Conservation (phyloP, 1,140 invertebrate species). For the Elymnias hypermnestra region DNA sequence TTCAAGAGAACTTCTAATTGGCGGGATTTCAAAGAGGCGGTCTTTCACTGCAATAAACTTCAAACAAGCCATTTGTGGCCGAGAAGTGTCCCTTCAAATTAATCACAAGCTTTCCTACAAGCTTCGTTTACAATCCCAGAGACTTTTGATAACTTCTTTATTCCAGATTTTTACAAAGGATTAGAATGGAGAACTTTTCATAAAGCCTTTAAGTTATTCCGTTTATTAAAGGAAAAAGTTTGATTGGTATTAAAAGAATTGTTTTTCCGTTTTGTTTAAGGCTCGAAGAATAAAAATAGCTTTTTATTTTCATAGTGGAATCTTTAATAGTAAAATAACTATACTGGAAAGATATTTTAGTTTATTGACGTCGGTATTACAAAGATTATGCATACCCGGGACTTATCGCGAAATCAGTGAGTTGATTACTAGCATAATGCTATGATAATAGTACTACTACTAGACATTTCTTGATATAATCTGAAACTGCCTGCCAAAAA, state of each 20-base stretch:
- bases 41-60: slow-evolving; percentile 37
- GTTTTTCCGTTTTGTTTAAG: not conserved
- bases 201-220: not conserved
- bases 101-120: slow-evolving; percentile 24
- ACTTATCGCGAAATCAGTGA: no score
- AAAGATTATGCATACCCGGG: no score
- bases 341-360: no score
- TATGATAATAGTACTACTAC: no score
- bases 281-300: no score
- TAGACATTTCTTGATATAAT: no score
- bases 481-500: no score
- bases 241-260: not conserved
- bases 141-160: slow-evolving; percentile 24
- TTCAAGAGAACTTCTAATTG: not conserved
- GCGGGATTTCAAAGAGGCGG: slow-evolving; percentile 1
- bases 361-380: no score
- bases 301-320: no score
- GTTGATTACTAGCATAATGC: no score
- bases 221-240: not conserved
- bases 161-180: slow-evolving; percentile 10
- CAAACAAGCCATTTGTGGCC: slow-evolving; percentile 30
- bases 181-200: not conserved
- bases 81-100: slow-evolving; percentile 27
- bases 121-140: slow-evolving; percentile 21
- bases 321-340: no score